Conservation (phyloP, 2,113 vertebrate genomes). For the Sciurus niger region DNA sequence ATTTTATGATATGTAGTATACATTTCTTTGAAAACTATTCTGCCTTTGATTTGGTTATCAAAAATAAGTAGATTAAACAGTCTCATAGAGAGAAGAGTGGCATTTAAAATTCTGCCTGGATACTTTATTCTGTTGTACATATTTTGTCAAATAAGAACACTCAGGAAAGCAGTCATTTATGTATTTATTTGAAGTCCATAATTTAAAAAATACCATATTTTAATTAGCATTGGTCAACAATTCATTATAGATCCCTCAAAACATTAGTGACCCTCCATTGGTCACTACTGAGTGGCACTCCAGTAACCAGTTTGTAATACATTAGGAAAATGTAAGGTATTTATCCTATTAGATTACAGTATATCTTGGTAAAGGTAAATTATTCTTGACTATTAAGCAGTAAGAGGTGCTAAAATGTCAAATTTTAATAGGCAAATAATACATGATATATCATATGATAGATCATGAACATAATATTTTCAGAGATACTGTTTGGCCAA, state of each 20-base stretch:
- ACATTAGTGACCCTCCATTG: not conserved
- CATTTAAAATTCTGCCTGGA: constrained; percentile 6
- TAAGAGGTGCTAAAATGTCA: not conserved
- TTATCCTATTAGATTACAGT: not conserved
- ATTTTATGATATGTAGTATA: not conserved
- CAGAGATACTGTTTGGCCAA: not conserved
- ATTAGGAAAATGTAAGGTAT: not conserved
- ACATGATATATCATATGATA: not conserved
- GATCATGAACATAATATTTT: constrained; percentile 46
- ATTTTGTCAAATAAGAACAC: constrained; percentile 41
- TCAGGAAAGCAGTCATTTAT: constrained; percentile 21
- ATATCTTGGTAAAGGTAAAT: constrained; percentile 39
- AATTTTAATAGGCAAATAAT: not conserved
- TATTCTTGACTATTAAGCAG: not conserved
- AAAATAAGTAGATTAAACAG: constrained; percentile 25
- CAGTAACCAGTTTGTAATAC: not conserved
- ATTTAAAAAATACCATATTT: not conserved
- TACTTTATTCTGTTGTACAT: not conserved
- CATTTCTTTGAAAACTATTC: constrained; percentile 10
- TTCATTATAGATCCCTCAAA: not conserved
- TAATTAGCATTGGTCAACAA: not conserved
- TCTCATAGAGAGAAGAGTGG: not conserved
- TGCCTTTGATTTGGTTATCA: constrained; percentile 27
- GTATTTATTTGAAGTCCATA: not conserved
- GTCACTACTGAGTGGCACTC: not conserved